phyloP scores from a whole-genome alignment of 2,888 invertebrate genomes.

The Volucella bombylans region DNA sequence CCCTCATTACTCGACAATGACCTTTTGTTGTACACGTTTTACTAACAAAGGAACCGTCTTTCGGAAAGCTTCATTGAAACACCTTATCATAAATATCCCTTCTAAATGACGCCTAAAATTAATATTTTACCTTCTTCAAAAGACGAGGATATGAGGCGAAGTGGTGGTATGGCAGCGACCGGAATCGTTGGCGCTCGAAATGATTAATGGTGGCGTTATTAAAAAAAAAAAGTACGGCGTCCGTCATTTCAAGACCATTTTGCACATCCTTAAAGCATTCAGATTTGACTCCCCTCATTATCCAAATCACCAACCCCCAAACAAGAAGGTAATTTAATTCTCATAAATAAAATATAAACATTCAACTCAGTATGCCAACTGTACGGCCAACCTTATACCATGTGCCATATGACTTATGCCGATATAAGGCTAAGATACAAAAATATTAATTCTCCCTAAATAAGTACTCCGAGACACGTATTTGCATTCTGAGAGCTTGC shows the following conservation, averaged over 20 bases:
- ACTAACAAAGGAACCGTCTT: not conserved
- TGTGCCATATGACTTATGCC: no score
- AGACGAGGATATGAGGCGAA: no score
- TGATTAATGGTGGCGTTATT: slow-evolving; percentile 58
- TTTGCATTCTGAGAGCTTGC: slow-evolving; percentile 51
- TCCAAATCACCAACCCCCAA: slow-evolving; percentile 5
- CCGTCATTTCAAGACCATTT: slow-evolving; percentile 39
- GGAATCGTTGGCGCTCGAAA: slow-evolving; percentile 38
- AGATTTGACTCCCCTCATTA: not conserved
- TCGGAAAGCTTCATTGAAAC: not conserved
- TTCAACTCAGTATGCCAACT: no score
- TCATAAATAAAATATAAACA: slow-evolving; percentile 58
- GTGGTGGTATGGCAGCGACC: no score
- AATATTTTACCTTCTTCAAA: slow-evolving; percentile 40
- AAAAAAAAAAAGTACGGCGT: slow-evolving; percentile 35
- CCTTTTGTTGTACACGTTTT: slow-evolving; percentile 8
- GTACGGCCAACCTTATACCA: slow-evolving; percentile 31
- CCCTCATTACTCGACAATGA: slow-evolving; percentile 27
- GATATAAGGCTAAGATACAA: slow-evolving; percentile 19
- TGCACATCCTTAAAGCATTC: slow-evolving; percentile 60
- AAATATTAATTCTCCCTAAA: slow-evolving; percentile 44
- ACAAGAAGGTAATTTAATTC: slow-evolving; percentile 48
- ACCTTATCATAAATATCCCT: slow-evolving; percentile 30
- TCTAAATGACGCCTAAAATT: slow-evolving; percentile 51
- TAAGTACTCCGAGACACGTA: slow-evolving; percentile 6